Evolutionary conservation across 1,140 invertebrate genomes (phyloP), one percentile per base, ranked within the genome.

Genomic region (Megalonaias nervosa): DNA sequence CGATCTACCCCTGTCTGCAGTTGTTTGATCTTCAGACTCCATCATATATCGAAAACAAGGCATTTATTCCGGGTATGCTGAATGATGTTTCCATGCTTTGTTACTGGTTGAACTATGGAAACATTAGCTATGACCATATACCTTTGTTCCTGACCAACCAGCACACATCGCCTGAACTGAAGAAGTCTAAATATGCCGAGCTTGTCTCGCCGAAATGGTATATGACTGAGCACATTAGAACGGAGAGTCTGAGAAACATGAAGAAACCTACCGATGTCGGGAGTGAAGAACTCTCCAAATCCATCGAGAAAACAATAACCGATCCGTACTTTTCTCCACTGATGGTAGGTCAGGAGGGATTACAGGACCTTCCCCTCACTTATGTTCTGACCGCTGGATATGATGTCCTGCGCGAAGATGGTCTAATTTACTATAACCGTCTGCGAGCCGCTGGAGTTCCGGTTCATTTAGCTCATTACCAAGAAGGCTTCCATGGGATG

Each of bases 1-100:
- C 87, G n/a, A 89, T 89, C 15, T 88, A 86, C 68, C 88, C 87
- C 2, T 79, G 81, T 67, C 67, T 88, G 17, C 88, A 89, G 71
- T 71, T 84, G 13, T 81, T 89, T 55, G 84, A 88, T 65, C 79
- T 88, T 21, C 81, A 82, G 56, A 86, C 85, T 16, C 89, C 89
- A 59, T 90, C 89, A 1, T 86, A 84, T 31, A 81, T 86, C 19
- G 82, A 83, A 72, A 84, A 85, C 66, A 81, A 82, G 65, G 64
- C 79, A 16, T 84, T 67, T 57, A 80, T 85, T 26, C 85, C 85
- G 14, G 83, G 82, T 55, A 81, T 86, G 81, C 69, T 85, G 17
- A 84, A 76, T 19, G 83, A 84, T 62, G 72, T 84, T 5, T 79
- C 79, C 14, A 82, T 84, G 80, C 77, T 84, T 55, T 77, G 80